Base-by-base conservation (phyloP, 2,113 vertebrate species). In the Corythoichthys intestinalis region DNA sequence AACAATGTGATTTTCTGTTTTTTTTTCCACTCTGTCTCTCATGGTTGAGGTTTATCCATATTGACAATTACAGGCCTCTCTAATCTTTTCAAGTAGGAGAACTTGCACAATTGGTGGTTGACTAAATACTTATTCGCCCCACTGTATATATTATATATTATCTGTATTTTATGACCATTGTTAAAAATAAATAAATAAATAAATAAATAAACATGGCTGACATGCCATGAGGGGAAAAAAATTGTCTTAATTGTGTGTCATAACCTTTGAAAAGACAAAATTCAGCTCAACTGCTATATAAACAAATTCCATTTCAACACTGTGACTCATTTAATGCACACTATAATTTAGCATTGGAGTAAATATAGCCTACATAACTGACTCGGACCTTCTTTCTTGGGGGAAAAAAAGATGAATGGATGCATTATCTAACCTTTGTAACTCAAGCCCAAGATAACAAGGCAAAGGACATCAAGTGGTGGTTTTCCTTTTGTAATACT, bases 311-410 rank as follows among this genome's bases (percentile, higher is more conserved):
- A 71, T 73, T 71, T 79, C 59, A 74, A 70, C 44, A 59, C 35
- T 15, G 17, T 88, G 83, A 89, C 78, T 91, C 86, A 87, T 70
- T 68, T 44, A 13, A 68, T 78, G 72, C 66, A 38, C 46, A 65
- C 68, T 85, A 48, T 79, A 75, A 82, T 86, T 72, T 68, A 65
- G 66, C 65, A 70, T 76, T 70, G 66, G 57, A 71, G 39, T 83
- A 85, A 87, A 76, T 75, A 75, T 53, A 80, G 60, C 67, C 69
- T 84, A 65, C 66, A 71, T 70, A 62, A 82, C 74, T 37, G 57
- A 82, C 59, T 53, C 68, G 69, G 57, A 39, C 66, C 38, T 6
- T 28, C 62, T 70, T 77, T 71, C 57, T n/a, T 14, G 13, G 38
- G 15, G 17, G 9, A 14, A 63, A 44, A 76, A 74, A 78, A 85